Evolutionary conservation across 2,888 invertebrate species (phyloP), one percentile per base, ranked within the genome.

Genomic region (Chaitophorus viminalis): DNA sequence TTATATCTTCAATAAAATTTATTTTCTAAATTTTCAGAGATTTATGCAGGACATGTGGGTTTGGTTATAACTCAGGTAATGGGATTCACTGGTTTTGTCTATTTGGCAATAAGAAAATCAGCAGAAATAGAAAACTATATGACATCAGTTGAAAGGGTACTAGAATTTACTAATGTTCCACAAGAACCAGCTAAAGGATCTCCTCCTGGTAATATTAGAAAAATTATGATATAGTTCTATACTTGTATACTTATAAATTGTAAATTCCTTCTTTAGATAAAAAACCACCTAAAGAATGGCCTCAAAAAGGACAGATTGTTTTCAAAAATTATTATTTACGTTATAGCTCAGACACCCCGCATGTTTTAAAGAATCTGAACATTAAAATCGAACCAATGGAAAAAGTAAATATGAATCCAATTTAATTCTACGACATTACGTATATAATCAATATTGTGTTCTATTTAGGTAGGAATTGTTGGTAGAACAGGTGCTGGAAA

Each of bases 31-130:
- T n/a, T 77, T 87, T 31, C n/a, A 89, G 89, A 79, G 70, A 88
- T 79, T 6, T 89, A 74, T 68, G 95, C 95, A 31, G 96, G 96
- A 60, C 94, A 94, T 90, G 95, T 96, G 8, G 96, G 96, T 46
- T 91, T 96, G 87, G 95, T 95, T 21, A 95, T 96, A 84, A 96
- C 96, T 0, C 95, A 96, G 91, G 94, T 95, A n/a, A 94, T 96
- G 92, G 94, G 94, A 0, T 93, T 96, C 88, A 95, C 95, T 0
- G 95, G 96, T 21, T 94, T 95, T 94, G 94, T 95, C 91, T 95
- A 95, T 91, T 98, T 97, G 97, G 97, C 97, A 46, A 96, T 98
- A 94, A 93, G 98, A 18, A 98, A 98, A 91, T 96, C 97, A 90
- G 96, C 97, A 0, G 98, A 98, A 91, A 91, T 96, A 17, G 96